Conservation (phyloP, 1,140 invertebrate genomes). For the Zophobas morio region DNA sequence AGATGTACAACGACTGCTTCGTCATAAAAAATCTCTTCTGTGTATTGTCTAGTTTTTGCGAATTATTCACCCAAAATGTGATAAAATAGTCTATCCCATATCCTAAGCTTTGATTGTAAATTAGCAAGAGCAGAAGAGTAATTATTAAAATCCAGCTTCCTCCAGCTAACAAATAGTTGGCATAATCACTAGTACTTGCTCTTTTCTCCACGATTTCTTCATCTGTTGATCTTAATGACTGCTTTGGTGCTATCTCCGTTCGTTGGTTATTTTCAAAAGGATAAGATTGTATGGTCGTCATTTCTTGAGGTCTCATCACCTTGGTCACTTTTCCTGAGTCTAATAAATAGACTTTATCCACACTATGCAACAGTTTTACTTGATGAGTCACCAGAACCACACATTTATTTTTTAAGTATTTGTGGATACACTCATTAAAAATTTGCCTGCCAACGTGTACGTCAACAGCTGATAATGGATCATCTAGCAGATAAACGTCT, state of each 20-base stretch:
- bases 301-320: background rate
- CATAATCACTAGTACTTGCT: constrained; percentile 67
- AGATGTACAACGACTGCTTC: background rate
- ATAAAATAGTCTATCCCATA: constrained; percentile 79
- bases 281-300: constrained; percentile 52
- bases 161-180: constrained; percentile 74
- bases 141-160: constrained; percentile 69
- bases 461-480: constrained; percentile 43
- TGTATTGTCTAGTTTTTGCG: background rate
- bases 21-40: background rate
- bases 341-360: background rate
- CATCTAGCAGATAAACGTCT: constrained; percentile 68
- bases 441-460: background rate
- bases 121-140: constrained; percentile 70
- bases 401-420: constrained; percentile 64
- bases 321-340: background rate
- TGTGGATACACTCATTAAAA: constrained; percentile 1
- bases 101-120: constrained; percentile 73
- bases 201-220: too few species aligned
- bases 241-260: too few species aligned
- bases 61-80: constrained; percentile 71
- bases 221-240: too few species aligned
- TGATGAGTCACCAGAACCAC: constrained; percentile 76
- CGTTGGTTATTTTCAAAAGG: too few species aligned
- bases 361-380: background rate